Evolutionary conservation across 2,888 invertebrate species (phyloP).

Genomic region (Leptogaster cylindrica): DNA sequence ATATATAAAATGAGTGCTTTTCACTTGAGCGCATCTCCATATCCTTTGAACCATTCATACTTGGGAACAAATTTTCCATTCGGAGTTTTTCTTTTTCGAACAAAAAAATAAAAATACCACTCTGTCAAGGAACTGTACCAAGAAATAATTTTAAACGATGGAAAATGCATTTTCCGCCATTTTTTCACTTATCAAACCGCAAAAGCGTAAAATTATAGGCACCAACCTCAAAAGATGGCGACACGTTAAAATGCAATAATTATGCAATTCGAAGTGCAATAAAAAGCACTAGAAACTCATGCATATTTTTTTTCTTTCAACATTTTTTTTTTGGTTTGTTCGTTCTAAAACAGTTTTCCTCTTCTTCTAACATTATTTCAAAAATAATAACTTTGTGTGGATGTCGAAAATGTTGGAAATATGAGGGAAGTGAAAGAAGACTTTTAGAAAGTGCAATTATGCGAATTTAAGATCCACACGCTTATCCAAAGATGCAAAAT

Average conservation of each 20-base stretch:
- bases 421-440: slow-evolving; percentile 32
- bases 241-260: slow-evolving; percentile 44
- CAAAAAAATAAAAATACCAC: background rate
- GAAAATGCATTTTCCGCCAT: slow-evolving; percentile 38
- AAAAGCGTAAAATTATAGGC: slow-evolving; percentile 32
- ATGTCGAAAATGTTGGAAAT: slow-evolving; percentile 31
- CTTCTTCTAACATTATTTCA: background rate
- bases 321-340: too few relatives aligned
- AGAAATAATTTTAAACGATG: slow-evolving; percentile 29
- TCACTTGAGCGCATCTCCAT: slow-evolving; percentile 9
- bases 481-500: slow-evolving; percentile 17
- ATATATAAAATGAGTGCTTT: slow-evolving; percentile 5
- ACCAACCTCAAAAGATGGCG: slow-evolving; percentile 43
- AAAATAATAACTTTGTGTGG: background rate
- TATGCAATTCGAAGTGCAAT: slow-evolving; percentile 44
- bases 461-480: slow-evolving; percentile 39
- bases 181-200: slow-evolving; percentile 31
- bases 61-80: background rate
- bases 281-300: slow-evolving; percentile 29
- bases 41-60: background rate
- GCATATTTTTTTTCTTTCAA: background rate
- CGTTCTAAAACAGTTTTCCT: too few relatives aligned
- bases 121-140: slow-evolving; percentile 6
- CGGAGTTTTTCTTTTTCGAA: background rate
- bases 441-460: slow-evolving; percentile 44